Conservation (phyloP, 2,888 invertebrate genomes). For the Dusona sp. region DNA sequence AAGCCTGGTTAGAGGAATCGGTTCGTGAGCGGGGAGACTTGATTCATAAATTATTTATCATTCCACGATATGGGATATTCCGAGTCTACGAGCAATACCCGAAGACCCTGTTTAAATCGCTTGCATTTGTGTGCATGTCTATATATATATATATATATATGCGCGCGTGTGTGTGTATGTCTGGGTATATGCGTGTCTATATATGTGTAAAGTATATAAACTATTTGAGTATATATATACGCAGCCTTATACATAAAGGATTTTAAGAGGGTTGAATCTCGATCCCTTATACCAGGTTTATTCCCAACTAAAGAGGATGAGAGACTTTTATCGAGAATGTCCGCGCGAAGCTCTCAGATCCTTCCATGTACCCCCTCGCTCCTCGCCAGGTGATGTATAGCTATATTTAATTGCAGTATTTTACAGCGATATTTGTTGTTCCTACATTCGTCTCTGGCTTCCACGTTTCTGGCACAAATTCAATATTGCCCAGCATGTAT, state of each 20-base stretch:
- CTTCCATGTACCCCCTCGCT: not conserved
- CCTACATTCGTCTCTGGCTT: conserved; percentile 1
- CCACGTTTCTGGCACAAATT: not conserved
- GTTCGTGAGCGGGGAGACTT: conserved; percentile 72
- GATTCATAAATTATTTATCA: conserved; percentile 81
- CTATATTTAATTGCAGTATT: conserved; percentile 45
- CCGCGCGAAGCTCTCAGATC: conserved; percentile 38
- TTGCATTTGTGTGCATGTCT: conserved; percentile 33
- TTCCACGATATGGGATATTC: conserved; percentile 54
- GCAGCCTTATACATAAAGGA: conserved; percentile 40
- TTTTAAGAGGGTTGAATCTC: conserved; percentile 58
- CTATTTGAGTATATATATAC: conserved; percentile 38
- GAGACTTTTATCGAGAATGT: conserved; percentile 63
- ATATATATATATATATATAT: conserved; percentile 39
- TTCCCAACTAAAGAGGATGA: conserved; percentile 38
- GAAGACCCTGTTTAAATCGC: conserved; percentile 58
- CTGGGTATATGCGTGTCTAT: too few species aligned
- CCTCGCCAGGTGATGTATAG: not conserved
- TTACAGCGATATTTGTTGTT: not conserved
- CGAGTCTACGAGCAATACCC: conserved; percentile 36
- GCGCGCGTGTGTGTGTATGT: too few species aligned
- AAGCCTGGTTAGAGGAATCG: conserved; percentile 50
- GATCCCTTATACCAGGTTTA: conserved; percentile 52
- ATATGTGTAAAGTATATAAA: conserved; percentile 23
- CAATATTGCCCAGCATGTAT: not conserved